Percentiles rank a stretch among this genome's conserved stretches.
Evolutionary conservation across 2,113 vertebrate species (phyloP).

Genomic region (Tragelaphus strepsiceros): DNA sequence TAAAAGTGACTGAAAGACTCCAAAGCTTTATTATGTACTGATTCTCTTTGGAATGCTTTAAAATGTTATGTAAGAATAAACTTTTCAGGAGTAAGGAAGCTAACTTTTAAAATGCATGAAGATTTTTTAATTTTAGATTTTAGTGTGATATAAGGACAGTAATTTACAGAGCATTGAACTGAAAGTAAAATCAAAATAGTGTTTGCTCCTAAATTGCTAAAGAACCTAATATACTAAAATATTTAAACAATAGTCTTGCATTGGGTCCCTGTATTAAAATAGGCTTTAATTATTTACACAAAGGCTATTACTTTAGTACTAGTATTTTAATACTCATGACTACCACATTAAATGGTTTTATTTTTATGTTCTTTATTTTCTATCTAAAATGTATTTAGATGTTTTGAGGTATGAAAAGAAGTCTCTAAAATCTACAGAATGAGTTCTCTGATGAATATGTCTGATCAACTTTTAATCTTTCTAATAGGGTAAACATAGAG

Average conservation of each 20-base stretch:
- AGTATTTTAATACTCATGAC: neutral
- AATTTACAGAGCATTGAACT: slow-evolving; percentile 26
- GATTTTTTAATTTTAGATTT: neutral
- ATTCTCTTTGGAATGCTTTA: neutral
- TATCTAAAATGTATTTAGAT: slow-evolving; percentile 2
- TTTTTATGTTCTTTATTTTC: slow-evolving; percentile 18
- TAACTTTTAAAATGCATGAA: neutral
- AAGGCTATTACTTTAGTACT: neutral
- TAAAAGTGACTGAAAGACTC: neutral
- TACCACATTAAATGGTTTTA: neutral
- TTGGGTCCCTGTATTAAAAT: slow-evolving; percentile 30
- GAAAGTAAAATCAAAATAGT: slow-evolving; percentile 26
- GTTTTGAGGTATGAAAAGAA: neutral
- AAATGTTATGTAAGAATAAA: slow-evolving; percentile 26
- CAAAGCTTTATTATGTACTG: neutral
- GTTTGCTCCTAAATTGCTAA: slow-evolving; percentile 28
- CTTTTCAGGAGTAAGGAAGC: slow-evolving; percentile 4
- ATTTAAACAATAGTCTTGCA: neutral
- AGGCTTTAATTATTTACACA: slow-evolving; percentile 21
- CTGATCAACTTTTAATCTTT: neutral
- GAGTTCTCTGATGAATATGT: neutral
- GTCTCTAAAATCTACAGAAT: neutral
- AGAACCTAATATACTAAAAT: slow-evolving; percentile 19
- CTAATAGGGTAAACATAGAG: neutral
- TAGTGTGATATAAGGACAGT: slow-evolving; percentile 29